Evolutionary conservation across 2,113 vertebrate species (phyloP).

Genomic region (Corydoras sp.): DNA sequence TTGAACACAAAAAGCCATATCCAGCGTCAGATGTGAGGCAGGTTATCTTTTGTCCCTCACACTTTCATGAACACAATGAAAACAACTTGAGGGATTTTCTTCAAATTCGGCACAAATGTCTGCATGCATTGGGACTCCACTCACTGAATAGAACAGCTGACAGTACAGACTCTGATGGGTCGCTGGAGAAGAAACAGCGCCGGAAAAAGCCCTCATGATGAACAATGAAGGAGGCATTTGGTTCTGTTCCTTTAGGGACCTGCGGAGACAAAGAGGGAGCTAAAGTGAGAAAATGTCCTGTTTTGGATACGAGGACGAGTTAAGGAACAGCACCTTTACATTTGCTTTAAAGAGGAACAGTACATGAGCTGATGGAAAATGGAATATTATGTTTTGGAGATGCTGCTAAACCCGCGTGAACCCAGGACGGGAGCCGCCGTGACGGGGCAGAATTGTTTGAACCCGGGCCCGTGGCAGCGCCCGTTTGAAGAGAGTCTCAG

Average conservation of each 20-base stretch:
- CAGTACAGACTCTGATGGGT: conserved; percentile 61
- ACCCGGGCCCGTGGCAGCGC: neutral
- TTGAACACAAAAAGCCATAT: neutral
- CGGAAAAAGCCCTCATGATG: conserved; percentile 86
- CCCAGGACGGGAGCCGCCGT: neutral
- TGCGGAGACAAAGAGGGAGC: conserved; percentile 26
- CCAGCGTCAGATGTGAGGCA: no score
- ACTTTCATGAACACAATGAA: neutral
- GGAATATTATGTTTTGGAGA: conserved; percentile 3
- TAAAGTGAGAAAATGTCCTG: neutral
- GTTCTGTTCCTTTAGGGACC: conserved; percentile 6
- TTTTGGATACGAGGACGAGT: neutral
- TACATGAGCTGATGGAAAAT: conserved; percentile 17
- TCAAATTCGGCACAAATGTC: no score
- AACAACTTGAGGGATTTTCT: no score
- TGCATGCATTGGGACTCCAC: conserved; percentile 40
- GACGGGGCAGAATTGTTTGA: conserved; percentile 9
- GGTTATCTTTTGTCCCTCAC: neutral
- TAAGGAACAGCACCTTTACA: conserved; percentile 23
- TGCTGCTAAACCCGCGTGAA: conserved; percentile 9
- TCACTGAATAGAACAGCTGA: conserved; percentile 80
- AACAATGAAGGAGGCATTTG: conserved; percentile 55
- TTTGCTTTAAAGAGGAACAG: neutral
- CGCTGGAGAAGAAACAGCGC: conserved; percentile 72
- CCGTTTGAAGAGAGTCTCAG: conserved; percentile 8